Evolutionary conservation across 2,113 vertebrate species (phyloP).

Genomic region (Menidia beryllina): DNA sequence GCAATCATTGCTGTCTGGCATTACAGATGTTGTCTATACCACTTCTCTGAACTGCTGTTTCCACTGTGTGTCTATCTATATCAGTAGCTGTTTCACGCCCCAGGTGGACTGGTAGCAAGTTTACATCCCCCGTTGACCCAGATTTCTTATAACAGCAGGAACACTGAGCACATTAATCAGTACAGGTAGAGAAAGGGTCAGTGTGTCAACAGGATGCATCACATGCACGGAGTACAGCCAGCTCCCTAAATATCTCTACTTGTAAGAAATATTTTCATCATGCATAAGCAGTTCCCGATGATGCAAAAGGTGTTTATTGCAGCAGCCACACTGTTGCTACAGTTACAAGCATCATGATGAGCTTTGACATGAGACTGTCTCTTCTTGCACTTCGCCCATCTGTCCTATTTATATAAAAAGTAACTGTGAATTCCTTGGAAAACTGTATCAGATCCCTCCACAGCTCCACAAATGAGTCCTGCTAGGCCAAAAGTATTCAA

Average conservation of each 20-base stretch:
- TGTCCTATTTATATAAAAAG: neutral
- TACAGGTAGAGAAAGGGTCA: conserved; percentile 39
- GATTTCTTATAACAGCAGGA: conserved; percentile 9
- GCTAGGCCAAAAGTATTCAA: no score
- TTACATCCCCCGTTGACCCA: conserved; percentile 21
- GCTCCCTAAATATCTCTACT: neutral
- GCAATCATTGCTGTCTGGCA: neutral
- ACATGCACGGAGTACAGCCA: neutral
- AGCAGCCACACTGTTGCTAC: neutral
- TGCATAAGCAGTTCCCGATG: neutral
- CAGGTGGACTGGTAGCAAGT: conserved; percentile 5
- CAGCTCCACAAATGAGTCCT: neutral
- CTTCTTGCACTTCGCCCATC: no score
- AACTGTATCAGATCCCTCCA: no score
- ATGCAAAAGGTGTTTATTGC: neutral
- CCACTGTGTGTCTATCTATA: neutral
- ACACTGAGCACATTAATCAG: conserved; percentile 17
- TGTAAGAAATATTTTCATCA: neutral
- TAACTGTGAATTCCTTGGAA: neutral
- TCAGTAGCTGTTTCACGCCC: conserved; percentile 29
- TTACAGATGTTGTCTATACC: neutral
- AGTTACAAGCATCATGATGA: neutral
- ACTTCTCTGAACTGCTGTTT: neutral
- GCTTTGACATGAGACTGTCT: neutral
- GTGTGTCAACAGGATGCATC: conserved; percentile 26